Evolutionary conservation across 2,113 vertebrate genomes (phyloP).

Genomic region (Sphyrna mokarran): DNA sequence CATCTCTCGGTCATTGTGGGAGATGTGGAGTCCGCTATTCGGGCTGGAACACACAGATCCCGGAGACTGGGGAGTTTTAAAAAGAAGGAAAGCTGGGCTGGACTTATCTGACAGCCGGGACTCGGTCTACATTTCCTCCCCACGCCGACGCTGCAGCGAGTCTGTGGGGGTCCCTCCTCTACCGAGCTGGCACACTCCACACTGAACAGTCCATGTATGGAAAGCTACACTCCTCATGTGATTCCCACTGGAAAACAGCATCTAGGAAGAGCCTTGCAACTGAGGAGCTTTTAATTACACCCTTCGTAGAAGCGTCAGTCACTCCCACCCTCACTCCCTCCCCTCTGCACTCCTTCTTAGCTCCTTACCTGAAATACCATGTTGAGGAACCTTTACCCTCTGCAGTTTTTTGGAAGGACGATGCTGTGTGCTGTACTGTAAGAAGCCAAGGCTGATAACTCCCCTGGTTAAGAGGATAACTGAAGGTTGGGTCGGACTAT

Average conservation of each 20-base stretch:
- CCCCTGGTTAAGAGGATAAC: background rate
- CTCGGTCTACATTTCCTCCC: background rate
- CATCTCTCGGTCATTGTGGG: conserved; percentile 78
- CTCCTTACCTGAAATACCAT: background rate
- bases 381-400: background rate
- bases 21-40: conserved; percentile 41
- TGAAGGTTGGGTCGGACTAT: background rate
- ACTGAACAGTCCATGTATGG: conserved; percentile 58
- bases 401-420: background rate
- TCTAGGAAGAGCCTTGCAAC: conserved; percentile 43
- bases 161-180: conserved; percentile 38
- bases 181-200: conserved; percentile 47
- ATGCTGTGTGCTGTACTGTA: no score
- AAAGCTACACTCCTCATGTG: conserved; percentile 68
- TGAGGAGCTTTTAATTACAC: background rate
- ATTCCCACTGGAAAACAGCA: conserved; percentile 63
- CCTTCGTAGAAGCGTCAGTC: background rate
- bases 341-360: no score
- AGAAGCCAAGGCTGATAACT: background rate
- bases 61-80: background rate
- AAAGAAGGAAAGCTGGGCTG: no score
- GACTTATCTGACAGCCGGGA: background rate
- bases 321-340: no score
- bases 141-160: background rate
- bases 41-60: conserved; percentile 36